Percentiles rank a stretch among this genome's conserved stretches.
phyloP scores from a whole-genome alignment of 2,888 invertebrate genomes.

The Onthophagus sagittarius region DNA sequence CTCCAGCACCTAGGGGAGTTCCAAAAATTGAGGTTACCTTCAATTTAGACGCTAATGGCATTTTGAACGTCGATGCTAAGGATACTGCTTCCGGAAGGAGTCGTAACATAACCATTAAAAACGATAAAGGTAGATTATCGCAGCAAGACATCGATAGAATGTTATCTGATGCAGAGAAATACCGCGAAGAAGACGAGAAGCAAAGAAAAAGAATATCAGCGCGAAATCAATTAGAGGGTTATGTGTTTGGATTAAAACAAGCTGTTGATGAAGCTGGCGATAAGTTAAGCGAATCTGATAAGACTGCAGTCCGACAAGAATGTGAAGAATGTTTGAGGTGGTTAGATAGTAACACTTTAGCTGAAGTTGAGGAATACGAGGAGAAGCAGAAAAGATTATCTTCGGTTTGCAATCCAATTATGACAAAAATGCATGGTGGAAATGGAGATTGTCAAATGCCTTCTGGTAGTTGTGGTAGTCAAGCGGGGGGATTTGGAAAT shows the following conservation, averaged over 20 bases:
- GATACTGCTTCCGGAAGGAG: too few species aligned
- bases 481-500: too few species aligned
- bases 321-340: slow-evolving; percentile 61
- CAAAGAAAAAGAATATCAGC: slow-evolving; percentile 63
- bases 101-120: too few species aligned
- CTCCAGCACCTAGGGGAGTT: slow-evolving; percentile 66
- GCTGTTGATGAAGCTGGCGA: too few species aligned
- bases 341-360: slow-evolving; percentile 64
- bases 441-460: slow-evolving; percentile 37
- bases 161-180: slow-evolving; percentile 70
- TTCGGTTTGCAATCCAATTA: slow-evolving; percentile 58
- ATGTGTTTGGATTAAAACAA: too few species aligned
- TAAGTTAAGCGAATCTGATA: too few species aligned
- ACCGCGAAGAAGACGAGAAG: slow-evolving; percentile 67
- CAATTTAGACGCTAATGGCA: slow-evolving; percentile 74
- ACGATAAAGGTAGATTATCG: too few species aligned
- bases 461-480: too few species aligned
- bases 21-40: slow-evolving; percentile 70
- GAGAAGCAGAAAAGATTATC: too few species aligned
- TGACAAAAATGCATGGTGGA: slow-evolving; percentile 55
- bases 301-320: slow-evolving; percentile 52
- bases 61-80: too few species aligned
- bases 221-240: too few species aligned
- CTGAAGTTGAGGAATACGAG: too few species aligned
- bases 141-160: slow-evolving; percentile 80